Evolutionary conservation across 2,113 vertebrate species (phyloP).

Genomic region (Dendropsophus ebraccatus): DNA sequence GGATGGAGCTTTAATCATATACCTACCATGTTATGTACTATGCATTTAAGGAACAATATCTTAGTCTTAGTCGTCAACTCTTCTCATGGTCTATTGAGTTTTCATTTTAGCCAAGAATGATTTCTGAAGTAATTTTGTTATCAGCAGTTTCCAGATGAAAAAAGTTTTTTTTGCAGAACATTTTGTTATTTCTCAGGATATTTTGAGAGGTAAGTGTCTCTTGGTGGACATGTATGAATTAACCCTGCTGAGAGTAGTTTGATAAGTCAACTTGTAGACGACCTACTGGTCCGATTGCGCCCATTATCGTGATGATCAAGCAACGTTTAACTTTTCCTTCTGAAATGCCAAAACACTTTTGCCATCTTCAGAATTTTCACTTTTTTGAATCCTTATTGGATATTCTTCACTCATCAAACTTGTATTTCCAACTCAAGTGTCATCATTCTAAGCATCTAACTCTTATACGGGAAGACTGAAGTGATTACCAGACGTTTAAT

Average conservation of each 20-base stretch:
- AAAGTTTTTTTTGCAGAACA: background rate
- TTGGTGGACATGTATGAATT: background rate
- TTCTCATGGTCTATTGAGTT: background rate
- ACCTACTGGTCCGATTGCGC: background rate
- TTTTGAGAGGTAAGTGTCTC: background rate
- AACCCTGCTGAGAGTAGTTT: background rate
- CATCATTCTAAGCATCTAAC: slow-evolving; percentile 39
- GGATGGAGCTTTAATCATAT: background rate
- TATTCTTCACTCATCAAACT: slow-evolving; percentile 50
- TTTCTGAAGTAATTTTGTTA: slow-evolving; percentile 18
- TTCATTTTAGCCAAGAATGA: background rate
- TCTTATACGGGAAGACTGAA: slow-evolving; percentile 44
- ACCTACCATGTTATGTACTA: background rate
- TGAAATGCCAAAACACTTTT: slow-evolving; percentile 12
- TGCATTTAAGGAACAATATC: background rate
- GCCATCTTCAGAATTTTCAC: background rate
- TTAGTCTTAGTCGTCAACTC: background rate
- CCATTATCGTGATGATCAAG: background rate
- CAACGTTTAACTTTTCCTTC: background rate
- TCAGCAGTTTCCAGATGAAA: background rate
- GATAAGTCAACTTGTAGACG: background rate
- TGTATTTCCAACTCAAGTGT: slow-evolving; percentile 53
- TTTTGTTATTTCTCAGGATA: background rate
- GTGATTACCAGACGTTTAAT: slow-evolving; percentile 58
- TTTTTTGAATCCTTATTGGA: slow-evolving; percentile 30